Evolutionary conservation across 2,797 vertebrate species (phyloP).

Genomic region (Oophaga sylvatica): DNA sequence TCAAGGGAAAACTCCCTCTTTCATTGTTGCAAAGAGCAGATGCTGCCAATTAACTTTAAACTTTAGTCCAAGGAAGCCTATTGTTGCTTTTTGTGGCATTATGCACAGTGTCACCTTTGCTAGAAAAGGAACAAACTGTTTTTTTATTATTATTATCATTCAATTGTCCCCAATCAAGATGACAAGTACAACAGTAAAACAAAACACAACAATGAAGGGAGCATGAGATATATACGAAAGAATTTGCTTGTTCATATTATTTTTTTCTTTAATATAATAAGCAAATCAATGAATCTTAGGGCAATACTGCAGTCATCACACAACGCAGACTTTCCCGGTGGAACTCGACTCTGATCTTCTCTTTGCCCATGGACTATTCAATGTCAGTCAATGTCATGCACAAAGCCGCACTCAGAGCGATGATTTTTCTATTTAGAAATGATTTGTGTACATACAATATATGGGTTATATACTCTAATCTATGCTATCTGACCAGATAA

Average conservation of each 20-base stretch:
- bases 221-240: background rate
- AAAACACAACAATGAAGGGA: conserved; percentile 44
- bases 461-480: no score
- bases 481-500: no score
- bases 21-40: conserved; percentile 73
- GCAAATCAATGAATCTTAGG: no score
- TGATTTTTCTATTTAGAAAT: no score
- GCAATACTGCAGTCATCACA: no score
- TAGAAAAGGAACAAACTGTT: conserved; percentile 71
- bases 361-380: no score
- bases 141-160: conserved; percentile 72
- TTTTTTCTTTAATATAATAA: no score
- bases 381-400: no score
- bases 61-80: conserved; percentile 73
- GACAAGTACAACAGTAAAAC: conserved; percentile 68
- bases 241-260: background rate
- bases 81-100: conserved; percentile 72
- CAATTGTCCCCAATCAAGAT: conserved; percentile 73
- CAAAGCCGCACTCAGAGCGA: no score
- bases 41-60: conserved; percentile 76
- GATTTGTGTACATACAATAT: no score
- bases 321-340: no score
- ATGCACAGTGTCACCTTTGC: conserved; percentile 72
- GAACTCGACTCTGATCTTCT: no score
- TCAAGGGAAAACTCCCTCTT: conserved; percentile 69